Evolutionary conservation across 2,797 vertebrate species (phyloP).

Genomic region (Steatocranus sp.): DNA sequence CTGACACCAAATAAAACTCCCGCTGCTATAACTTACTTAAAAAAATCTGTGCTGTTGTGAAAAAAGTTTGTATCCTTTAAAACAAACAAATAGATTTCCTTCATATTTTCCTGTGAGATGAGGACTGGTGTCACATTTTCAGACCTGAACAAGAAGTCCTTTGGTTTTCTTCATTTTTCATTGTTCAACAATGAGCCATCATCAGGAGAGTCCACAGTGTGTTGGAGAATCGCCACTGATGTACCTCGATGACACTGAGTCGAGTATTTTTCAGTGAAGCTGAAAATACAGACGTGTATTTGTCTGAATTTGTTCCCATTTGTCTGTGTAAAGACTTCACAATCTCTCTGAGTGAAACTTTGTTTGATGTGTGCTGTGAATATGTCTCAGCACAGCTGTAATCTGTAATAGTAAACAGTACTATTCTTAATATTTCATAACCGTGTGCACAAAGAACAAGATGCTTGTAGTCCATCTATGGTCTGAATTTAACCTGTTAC

Average conservation of each 20-base stretch:
- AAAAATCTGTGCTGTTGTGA: not conserved
- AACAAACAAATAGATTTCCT: accelerated
- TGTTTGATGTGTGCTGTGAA: not conserved
- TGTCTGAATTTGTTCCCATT: not conserved
- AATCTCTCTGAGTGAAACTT: not conserved
- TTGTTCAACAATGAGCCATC: not conserved
- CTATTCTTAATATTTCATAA: not conserved
- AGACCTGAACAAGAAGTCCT: not conserved
- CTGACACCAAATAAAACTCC: not conserved
- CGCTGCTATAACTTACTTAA: not conserved
- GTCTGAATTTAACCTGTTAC: accelerated
- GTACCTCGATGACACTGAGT: accelerated
- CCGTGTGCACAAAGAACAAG: not conserved
- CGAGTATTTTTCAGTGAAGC: not conserved
- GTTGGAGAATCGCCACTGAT: not conserved
- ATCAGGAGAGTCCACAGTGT: not conserved
- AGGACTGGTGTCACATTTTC: accelerated
- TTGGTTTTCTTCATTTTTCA: not conserved
- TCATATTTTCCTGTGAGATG: accelerated
- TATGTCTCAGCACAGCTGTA: not conserved
- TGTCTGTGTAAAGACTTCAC: not conserved
- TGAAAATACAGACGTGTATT: accelerated
- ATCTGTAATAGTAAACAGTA: accelerated
- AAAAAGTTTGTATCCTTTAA: not conserved
- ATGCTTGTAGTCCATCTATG: accelerated